Evolutionary conservation across 2,888 invertebrate genomes (phyloP), one percentile per base, ranked within the genome.

Genomic region (Merodon equestris): DNA sequence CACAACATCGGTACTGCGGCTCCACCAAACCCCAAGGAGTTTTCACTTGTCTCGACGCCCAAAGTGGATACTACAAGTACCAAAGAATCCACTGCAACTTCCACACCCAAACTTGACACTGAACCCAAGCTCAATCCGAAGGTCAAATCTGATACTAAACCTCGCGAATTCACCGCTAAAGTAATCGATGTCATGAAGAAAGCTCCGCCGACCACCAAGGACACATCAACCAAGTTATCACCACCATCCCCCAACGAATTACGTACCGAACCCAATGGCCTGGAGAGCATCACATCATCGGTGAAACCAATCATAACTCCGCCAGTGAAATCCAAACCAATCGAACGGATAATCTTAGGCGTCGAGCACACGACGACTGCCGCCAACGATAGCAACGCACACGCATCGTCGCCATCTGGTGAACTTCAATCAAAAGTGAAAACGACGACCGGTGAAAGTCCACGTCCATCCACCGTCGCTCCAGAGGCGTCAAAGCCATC

Each of bases 331-430:
- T 83, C 85, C 38, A 85, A 86, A 77, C 87, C 87, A 12, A 77
- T 88, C 63, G 88, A 88, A 82, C 87, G 88, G 61, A 87, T 88
- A 68, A 88, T 88, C 75, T 85, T 88, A 61, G 88, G 88, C 47
- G 86, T 88, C 44, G 88, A 86, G 67, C 84, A 84, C 70, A 79
- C 68, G 74, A 27, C 27, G 27, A 27, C 27, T 27, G 27, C 27
- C 27, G 27, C 2, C 27, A 7, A 27, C 7, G 27, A 27, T 4
- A 48, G 68, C 13, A 54, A 79, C 48, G 79, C 54, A 56, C 77
- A 73, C 42, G 79, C 68, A 60, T 60, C 63, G 12, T n/a, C 27
- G 5, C 34, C 63, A 57, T 74, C 68, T 48, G 54, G 58, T 54
- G 79, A 70, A 70, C 63, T 56, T 60, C 74, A 74, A 74, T 79